phyloP scores from a whole-genome alignment of 2,113 vertebrate species.

The Patagioenas fasciata region DNA sequence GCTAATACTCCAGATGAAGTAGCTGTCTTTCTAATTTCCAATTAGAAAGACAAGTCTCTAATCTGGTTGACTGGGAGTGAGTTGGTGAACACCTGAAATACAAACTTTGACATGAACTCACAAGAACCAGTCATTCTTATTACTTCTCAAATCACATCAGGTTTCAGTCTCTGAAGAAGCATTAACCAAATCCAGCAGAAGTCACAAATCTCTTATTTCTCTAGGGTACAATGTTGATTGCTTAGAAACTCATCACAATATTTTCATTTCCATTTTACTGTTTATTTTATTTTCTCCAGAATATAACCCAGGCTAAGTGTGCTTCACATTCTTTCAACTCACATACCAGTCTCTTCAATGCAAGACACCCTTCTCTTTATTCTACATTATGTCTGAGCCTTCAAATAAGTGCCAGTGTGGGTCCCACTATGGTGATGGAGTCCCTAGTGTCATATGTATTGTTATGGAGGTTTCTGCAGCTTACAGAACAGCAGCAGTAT shows the following conservation, averaged over 20 bases:
- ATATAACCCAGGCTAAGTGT: neutral
- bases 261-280: neutral
- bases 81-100: neutral
- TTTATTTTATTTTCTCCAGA: constrained; percentile 15
- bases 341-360: neutral
- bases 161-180: neutral
- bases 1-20: neutral
- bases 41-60: neutral
- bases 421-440: neutral
- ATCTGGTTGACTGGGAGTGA: neutral
- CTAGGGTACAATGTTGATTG: neutral
- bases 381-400: neutral
- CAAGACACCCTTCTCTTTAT: neutral
- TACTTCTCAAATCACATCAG: neutral
- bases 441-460: neutral
- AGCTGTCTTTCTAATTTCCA: neutral
- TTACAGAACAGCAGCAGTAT: neutral
- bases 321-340: neutral
- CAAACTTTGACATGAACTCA: neutral
- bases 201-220: neutral
- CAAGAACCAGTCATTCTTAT: neutral
- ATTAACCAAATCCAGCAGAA: neutral
- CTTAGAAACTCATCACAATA: constrained; percentile 7
- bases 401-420: neutral
- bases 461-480: neutral